These are phyloP conservation scores for Benthochromis sp. DNA, from an alignment of 2,113 vertebrate genomes.

Conservation along the genomic window DNA sequence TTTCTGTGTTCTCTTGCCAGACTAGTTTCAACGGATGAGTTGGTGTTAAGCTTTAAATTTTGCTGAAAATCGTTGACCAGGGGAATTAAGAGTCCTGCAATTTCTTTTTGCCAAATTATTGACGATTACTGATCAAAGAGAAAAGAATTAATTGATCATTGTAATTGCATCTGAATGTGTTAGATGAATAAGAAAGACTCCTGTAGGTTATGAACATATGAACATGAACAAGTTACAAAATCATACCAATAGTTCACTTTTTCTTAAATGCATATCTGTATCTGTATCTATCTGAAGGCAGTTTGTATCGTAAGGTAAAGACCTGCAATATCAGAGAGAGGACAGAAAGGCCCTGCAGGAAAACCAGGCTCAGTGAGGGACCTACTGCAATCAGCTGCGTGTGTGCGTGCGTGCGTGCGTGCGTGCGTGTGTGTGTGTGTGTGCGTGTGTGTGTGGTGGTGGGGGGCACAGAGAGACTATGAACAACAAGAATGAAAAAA, in stretches of 20 bases:
- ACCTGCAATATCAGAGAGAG: neutral
- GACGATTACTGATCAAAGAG: neutral
- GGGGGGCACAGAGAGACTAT: too few relatives aligned
- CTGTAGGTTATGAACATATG: neutral
- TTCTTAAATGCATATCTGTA: neutral
- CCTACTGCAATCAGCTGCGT: neutral
- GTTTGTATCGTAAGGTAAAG: neutral
- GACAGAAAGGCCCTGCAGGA: neutral
- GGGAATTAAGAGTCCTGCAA: neutral
- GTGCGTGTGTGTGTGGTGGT: rapidly evolving
- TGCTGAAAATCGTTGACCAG: neutral
- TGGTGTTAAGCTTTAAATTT: neutral
- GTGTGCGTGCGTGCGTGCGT: rapidly evolving
- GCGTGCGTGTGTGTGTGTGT: rapidly evolving
- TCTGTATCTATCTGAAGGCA: neutral
- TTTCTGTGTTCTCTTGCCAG: neutral
- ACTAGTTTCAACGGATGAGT: neutral
- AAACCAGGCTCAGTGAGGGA: neutral
- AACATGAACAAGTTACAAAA: neutral
- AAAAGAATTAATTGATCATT: neutral
- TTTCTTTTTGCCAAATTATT: neutral
- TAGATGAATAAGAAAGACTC: neutral
- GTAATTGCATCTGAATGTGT: neutral
- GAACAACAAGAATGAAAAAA: too few relatives aligned
- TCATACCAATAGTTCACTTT: neutral